Evolutionary conservation across 2,797 vertebrate species (phyloP), one percentile per base, ranked within the genome.

Genomic region (Falco biarmicus): DNA sequence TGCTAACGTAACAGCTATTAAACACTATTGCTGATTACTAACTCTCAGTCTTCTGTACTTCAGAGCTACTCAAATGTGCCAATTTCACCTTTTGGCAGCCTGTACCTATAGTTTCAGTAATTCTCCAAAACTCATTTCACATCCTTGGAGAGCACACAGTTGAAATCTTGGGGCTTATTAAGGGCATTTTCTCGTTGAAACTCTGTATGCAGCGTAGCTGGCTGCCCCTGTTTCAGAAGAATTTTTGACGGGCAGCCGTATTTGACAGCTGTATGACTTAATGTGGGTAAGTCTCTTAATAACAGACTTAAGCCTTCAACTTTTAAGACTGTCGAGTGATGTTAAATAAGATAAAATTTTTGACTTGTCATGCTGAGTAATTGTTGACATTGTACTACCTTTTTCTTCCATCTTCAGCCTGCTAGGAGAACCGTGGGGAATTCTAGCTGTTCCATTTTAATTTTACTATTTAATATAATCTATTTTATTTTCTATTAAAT

Each of bases 331-430:
- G 41, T 26, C 22, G 17, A 83, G n/a, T 69, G 57, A 88, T 93
- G 89, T 96, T 80, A 94, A 94, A 74, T 65, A 48, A 95, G 76
- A 94, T 90, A 61, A 70, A 60, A 94, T 73, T 87, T 97, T 96
- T 41, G 3, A 65, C 54, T 95, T 96, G 61, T 86, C 77, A 89
- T 95, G 41, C 53, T 91, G 93, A 95, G 90, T 96, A 96, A 93
- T 41, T 66, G 50, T 97, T 97, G 80, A 89, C 59, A 54, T 71
- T 87, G 39, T 89, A 31, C 29, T 79, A 89, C 69, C 37, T 60
- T 91, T 95, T 96, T 68, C 84, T 96, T 93, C 89, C 26, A 70
- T 41, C 78, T 96, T 95, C 83, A 93, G 13, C 25, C 37, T 91
- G 80, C 66, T 81, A 92, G 37, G 13, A 90, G 48, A 89, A 83